Conservation (phyloP, 2,888 invertebrate species). For the Argynnis bischoffii region DNA sequence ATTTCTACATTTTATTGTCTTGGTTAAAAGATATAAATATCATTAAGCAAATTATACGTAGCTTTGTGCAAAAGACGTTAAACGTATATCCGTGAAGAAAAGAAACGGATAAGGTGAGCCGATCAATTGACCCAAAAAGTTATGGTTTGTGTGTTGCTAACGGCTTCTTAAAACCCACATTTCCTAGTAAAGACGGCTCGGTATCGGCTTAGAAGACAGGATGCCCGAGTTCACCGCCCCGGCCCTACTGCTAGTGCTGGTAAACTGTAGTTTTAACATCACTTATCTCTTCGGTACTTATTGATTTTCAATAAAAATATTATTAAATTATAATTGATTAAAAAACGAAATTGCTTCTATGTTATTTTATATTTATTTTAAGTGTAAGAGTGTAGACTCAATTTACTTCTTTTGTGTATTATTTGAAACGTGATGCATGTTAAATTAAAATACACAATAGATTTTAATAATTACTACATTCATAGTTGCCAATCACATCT, state of each 20-base stretch:
- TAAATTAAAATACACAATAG: no score
- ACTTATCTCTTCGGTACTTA: background rate
- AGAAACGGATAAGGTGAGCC: conserved; percentile 52
- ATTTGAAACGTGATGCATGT: no score
- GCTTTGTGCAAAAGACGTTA: conserved; percentile 12
- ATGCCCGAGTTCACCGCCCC: conserved; percentile 69
- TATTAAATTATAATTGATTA: background rate
- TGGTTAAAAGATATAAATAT: conserved; percentile 12
- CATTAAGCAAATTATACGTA: background rate
- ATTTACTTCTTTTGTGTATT: background rate
- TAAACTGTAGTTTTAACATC: conserved; percentile 63
- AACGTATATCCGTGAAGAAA: conserved; percentile 32
- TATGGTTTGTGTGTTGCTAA: conserved; percentile 68
- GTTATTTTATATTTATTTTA: background rate
- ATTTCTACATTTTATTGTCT: conserved; percentile 42
- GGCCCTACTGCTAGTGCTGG: conserved; percentile 60
- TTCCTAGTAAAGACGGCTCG: conserved; percentile 71
- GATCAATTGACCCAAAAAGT: conserved; percentile 67
- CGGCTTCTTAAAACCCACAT: conserved; percentile 76
- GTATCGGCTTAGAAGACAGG: conserved; percentile 72
- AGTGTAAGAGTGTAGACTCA: background rate
- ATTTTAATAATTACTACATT: no score
- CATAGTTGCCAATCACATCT: conserved; percentile 1
- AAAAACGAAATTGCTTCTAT: background rate
- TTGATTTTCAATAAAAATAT: background rate